phyloP scores from a whole-genome alignment of 2,888 invertebrate species.

The Flexamia atlantica region DNA sequence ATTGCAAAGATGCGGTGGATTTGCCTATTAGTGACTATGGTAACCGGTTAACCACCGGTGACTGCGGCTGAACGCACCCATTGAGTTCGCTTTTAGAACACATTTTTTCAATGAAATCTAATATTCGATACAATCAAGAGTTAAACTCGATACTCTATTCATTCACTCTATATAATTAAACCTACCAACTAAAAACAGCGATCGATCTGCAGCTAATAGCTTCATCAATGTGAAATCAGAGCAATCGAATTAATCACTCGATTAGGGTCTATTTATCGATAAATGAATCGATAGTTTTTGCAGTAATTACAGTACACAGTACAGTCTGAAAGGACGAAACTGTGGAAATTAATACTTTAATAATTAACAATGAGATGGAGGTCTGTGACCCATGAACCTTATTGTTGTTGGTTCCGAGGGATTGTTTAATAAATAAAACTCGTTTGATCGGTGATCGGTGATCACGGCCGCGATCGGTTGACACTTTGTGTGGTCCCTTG shows the following conservation, averaged over 20 bases:
- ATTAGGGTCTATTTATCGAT: neutral
- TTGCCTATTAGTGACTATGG: no score
- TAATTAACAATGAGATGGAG: constrained; percentile 13
- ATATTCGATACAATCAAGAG: no score
- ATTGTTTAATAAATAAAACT: constrained; percentile 39
- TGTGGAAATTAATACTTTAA: constrained; percentile 30
- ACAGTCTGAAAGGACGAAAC: neutral
- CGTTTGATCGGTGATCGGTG: neutral
- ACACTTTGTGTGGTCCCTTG: constrained; percentile 25
- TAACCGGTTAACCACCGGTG: no score
- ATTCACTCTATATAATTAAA: neutral
- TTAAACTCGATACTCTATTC: no score
- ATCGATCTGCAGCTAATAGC: constrained; percentile 5
- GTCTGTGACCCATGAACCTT: constrained; percentile 25
- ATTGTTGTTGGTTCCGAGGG: neutral
- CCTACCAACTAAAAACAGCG: neutral
- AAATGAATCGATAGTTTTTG: neutral
- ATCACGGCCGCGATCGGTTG: neutral
- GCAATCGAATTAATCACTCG: neutral
- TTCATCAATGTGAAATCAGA: neutral
- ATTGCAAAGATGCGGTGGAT: no score
- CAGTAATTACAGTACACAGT: constrained; percentile 11
- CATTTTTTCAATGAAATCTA: no score
- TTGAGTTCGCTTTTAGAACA: no score
- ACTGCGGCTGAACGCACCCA: no score